phyloP scores from a whole-genome alignment of 2,113 vertebrate species.

The Myiopsitta monachus region DNA sequence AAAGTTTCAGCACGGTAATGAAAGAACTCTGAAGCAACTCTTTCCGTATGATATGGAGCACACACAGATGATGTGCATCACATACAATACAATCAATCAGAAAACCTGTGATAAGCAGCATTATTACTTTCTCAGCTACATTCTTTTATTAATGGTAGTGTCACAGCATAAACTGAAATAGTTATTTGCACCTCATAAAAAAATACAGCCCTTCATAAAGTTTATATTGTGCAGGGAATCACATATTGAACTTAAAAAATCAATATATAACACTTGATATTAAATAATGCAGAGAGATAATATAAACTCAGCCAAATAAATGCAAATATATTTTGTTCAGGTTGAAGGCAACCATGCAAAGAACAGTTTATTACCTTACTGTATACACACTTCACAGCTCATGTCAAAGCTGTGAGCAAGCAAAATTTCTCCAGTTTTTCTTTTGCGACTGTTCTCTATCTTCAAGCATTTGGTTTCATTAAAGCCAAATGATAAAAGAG shows the following conservation, averaged over 20 bases:
- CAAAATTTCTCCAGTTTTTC: neutral
- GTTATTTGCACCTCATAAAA: neutral
- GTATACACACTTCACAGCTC: neutral
- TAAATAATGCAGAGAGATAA: neutral
- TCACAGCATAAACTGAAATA: neutral
- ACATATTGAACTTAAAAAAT: neutral
- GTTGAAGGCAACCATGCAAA: neutral
- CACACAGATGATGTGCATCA: neutral
- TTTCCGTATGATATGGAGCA: neutral
- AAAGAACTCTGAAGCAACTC: neutral
- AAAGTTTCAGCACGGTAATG: neutral
- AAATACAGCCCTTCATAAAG: neutral
- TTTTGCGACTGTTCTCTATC: neutral
- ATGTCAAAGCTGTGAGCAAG: neutral
- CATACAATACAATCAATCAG: neutral
- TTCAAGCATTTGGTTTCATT: neutral
- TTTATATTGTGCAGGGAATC: neutral
- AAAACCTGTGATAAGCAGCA: neutral
- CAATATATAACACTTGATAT: neutral
- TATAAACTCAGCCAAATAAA: neutral
- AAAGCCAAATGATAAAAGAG: neutral
- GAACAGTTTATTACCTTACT: neutral
- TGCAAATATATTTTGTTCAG: neutral
- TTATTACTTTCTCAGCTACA: neutral
- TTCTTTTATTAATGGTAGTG: neutral